Evolutionary conservation across 2,888 invertebrate genomes (phyloP).

Genomic region (Gerris lacustris): DNA sequence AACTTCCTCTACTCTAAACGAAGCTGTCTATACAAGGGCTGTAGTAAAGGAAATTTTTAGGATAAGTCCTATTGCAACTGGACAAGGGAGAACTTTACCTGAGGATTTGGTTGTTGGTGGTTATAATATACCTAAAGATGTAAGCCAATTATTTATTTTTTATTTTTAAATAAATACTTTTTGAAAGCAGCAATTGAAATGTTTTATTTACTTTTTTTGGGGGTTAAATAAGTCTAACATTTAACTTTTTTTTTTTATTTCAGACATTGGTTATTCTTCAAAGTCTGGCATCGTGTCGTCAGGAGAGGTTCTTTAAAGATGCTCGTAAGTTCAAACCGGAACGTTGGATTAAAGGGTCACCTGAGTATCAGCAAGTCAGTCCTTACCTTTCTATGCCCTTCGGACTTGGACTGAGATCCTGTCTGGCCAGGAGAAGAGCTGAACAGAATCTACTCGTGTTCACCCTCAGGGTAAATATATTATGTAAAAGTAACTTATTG

Average conservation of each 20-base stretch:
- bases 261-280: not conserved
- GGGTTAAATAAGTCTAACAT: no score
- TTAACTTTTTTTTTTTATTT: no score
- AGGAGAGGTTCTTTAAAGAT: not conserved
- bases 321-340: not conserved
- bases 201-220: no score
- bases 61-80: not conserved
- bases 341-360: constrained; percentile 7
- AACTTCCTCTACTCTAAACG: not conserved
- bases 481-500: no score
- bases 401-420: constrained; percentile 1
- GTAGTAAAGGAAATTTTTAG: constrained; percentile 2
- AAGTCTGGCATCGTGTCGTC: not conserved
- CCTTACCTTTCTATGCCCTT: not conserved
- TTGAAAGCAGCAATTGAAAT: no score
- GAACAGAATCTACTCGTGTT: constrained; percentile 4
- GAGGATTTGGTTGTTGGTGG: not conserved
- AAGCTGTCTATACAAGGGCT: not conserved
- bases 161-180: no score
- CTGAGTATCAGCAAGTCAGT: not conserved
- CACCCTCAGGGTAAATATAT: not conserved
- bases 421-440: constrained; percentile 7
- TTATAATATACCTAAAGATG: constrained; percentile 2
- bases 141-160: not conserved
- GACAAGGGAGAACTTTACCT: not conserved